Evolutionary conservation across 2,797 vertebrate species (phyloP).

Genomic region (Acanthurus leucopareius): DNA sequence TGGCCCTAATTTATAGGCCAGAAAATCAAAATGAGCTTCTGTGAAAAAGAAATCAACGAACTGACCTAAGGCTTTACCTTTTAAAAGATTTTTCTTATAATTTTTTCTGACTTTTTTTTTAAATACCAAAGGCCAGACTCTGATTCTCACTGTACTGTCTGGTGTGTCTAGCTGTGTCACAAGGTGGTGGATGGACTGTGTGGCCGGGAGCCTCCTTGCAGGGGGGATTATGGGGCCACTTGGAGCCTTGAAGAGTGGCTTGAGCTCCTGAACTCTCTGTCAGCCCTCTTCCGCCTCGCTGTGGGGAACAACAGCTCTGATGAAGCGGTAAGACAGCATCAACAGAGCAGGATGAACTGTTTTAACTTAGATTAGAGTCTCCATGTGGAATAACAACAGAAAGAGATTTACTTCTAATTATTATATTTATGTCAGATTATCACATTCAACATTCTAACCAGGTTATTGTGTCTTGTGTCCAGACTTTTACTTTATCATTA

Average conservation of each 20-base stretch:
- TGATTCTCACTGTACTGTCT: not conserved
- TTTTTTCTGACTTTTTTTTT: too few relatives aligned
- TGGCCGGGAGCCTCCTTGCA: conserved; percentile 85
- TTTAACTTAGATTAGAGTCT: not conserved
- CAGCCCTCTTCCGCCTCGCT: conserved; percentile 79
- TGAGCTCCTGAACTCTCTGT: conserved; percentile 83
- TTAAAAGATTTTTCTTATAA: too few relatives aligned
- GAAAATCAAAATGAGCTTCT: too few relatives aligned
- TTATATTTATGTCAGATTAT: not conserved
- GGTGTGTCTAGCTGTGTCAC: conserved; percentile 89
- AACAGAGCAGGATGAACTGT: too few relatives aligned
- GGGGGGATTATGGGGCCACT: conserved; percentile 85
- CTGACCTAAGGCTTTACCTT: not conserved
- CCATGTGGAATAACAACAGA: not conserved
- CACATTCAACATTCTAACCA: too few relatives aligned
- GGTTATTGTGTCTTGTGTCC: too few relatives aligned
- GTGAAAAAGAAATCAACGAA: not conserved
- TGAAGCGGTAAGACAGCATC: conserved; percentile 85
- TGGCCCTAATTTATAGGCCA: too few relatives aligned
- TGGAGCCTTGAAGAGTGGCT: conserved; percentile 91
- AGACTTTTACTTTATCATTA: not conserved
- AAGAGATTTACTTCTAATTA: not conserved
- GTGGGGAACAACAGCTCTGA: conserved; percentile 86
- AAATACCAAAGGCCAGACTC: not conserved
- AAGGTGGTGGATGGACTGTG: conserved; percentile 93